Evolutionary conservation across 2,797 vertebrate genomes (phyloP), one percentile per base, ranked within the genome.

Genomic region (Gymnoscopelus microlampas): DNA sequence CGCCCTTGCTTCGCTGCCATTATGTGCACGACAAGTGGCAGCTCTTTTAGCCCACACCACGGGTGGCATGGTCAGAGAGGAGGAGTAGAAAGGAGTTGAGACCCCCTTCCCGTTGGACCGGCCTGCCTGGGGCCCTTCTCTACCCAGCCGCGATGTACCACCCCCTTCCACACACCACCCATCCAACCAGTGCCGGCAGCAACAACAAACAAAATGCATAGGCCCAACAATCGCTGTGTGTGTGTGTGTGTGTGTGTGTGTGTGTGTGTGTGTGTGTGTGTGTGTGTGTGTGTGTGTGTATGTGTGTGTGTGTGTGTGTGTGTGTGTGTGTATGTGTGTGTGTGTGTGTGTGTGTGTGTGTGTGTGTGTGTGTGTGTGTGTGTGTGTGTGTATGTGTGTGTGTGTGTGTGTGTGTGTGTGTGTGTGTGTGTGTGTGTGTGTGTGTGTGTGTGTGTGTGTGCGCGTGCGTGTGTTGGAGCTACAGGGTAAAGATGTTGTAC

Each of bases 21-120:
- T 87, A 86, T 90, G 79, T 76, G 67, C 60, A 79, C 51, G 63
- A 89, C 84, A 88, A 91, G 89, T 85, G 85, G 86, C 84, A 87
- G 83, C 58, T 82, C 87, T 89, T 89, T 88, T 71, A 76, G 84
- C 78, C 55, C 76, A 79, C 35, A 7, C 83, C 72, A 73, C 62
- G 72, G 82, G 73, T 85, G 57, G 85, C 60, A 61, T 53, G 67
- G 56, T 76, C 71, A 73, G 72, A 85, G 66, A 74, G 59, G 67
- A 72, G 13, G 47, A 63, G 53, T 66, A 68, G 70, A 79, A 85
- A 76, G 71, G 64, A 66, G 54, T 74, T 70, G 15, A 69, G 60
- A 24, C 44, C 78, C 56, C 67, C 60, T 54, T 65, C 56, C 67
- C 60, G 51, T 65, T 69, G 67, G 50, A 53, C 19, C 26, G 4